phyloP scores from a whole-genome alignment of 2,113 vertebrate genomes.

The Rhinopomastus cyanomelas region DNA sequence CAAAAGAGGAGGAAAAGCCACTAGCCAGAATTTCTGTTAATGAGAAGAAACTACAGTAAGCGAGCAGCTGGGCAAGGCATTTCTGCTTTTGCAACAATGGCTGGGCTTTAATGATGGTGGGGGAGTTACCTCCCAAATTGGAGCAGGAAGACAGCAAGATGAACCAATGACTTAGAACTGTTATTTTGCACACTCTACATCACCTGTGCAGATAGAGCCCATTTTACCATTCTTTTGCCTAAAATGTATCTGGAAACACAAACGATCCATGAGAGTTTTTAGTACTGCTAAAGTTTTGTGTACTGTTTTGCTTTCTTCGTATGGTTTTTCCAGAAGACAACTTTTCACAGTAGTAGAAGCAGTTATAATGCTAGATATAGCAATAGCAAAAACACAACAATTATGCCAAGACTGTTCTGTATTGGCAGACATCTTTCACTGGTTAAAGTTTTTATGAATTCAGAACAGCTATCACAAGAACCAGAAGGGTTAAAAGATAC shows the following conservation, averaged over 20 bases:
- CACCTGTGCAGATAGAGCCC: background rate
- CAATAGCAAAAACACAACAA: background rate
- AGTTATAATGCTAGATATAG: background rate
- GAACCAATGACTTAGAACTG: background rate
- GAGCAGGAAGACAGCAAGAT: background rate
- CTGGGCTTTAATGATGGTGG: background rate
- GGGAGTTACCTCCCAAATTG: background rate
- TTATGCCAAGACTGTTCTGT: background rate
- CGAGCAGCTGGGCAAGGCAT: background rate
- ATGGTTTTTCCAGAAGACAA: background rate
- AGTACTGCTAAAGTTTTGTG: background rate
- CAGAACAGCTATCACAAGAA: background rate
- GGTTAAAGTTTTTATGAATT: background rate
- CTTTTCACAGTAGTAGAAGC: background rate
- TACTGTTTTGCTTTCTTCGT: background rate
- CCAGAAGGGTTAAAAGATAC: background rate
- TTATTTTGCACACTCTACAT: background rate
- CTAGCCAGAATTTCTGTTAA: background rate
- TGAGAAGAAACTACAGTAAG: background rate
- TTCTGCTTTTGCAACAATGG: background rate
- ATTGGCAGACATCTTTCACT: background rate
- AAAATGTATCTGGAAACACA: background rate
- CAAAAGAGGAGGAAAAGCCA: background rate
- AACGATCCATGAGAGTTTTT: background rate
- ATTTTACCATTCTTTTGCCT: background rate